Conservation (phyloP, 37 sponge, comb jelly and placozoan genomes). For the Aplysina aerophoba region DNA sequence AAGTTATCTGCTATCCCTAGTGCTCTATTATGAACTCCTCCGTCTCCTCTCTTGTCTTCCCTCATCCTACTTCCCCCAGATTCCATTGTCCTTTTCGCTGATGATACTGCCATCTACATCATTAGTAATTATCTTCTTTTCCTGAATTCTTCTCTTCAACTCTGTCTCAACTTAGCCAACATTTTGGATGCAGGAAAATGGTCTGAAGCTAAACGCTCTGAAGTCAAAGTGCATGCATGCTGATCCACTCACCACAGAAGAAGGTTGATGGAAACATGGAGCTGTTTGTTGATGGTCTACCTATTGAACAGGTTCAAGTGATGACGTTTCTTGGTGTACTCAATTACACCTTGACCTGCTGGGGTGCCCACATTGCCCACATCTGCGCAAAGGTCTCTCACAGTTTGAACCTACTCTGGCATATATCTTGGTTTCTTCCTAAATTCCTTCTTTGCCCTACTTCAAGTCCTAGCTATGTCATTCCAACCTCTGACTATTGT, state of each 20-base stretch:
- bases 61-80: neutral
- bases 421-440: no score
- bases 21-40: neutral
- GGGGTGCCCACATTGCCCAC: neutral
- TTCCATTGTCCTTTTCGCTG: conserved; percentile 6
- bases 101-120: conserved; percentile 19
- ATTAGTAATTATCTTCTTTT: neutral
- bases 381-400: no score
- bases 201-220: conserved; percentile 20
- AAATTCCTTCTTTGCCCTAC: no score
- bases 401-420: no score
- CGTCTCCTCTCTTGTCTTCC: neutral
- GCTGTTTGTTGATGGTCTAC: no score
- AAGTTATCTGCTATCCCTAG: conserved; percentile 5
- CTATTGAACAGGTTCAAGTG: no score
- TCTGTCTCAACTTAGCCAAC: conserved; percentile 9
- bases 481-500: no score
- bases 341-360: neutral
- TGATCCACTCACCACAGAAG: neutral
- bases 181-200: neutral
- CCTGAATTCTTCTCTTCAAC: conserved; percentile 17
- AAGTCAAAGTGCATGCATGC: conserved; percentile 29
- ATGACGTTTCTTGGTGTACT: neutral
- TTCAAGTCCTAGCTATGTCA: no score
- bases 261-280: no score